phyloP scores from a whole-genome alignment of 2,797 vertebrate species.

The Pyrrhura leucotis region DNA sequence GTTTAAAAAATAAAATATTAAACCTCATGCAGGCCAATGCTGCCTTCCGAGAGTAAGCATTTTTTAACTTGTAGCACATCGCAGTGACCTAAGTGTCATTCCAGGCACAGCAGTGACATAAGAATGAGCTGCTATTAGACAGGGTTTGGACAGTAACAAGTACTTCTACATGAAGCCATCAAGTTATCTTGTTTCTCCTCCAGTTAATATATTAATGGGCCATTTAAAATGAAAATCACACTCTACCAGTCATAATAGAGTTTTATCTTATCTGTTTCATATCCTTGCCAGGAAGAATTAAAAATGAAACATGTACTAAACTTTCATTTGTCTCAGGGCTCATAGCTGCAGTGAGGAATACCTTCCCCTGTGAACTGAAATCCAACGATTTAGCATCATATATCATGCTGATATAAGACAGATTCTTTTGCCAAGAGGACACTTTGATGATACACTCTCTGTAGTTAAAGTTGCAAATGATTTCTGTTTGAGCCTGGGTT shows the following conservation, averaged over 20 bases:
- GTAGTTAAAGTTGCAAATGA: neutral
- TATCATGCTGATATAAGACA: neutral
- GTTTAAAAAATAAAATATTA: neutral
- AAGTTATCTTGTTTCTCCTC: neutral
- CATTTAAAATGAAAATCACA: neutral
- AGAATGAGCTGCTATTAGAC: neutral
- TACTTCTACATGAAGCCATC: neutral
- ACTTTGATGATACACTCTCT: neutral
- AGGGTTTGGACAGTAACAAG: neutral
- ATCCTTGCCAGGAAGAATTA: neutral
- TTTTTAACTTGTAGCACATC: neutral
- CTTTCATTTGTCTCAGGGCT: neutral
- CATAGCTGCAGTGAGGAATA: neutral
- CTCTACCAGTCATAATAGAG: neutral
- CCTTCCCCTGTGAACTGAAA: neutral
- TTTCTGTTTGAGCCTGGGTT: neutral
- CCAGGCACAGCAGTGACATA: neutral
- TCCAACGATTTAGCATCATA: neutral
- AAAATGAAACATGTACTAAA: neutral
- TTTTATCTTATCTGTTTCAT: neutral
- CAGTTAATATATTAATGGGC: neutral
- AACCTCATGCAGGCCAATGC: neutral
- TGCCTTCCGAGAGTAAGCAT: neutral
- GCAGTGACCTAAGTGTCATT: neutral
- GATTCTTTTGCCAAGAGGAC: conserved; percentile 17